phyloP scores from a whole-genome alignment of 2,797 vertebrate species.

The Buphagus erythrorhynchus region DNA sequence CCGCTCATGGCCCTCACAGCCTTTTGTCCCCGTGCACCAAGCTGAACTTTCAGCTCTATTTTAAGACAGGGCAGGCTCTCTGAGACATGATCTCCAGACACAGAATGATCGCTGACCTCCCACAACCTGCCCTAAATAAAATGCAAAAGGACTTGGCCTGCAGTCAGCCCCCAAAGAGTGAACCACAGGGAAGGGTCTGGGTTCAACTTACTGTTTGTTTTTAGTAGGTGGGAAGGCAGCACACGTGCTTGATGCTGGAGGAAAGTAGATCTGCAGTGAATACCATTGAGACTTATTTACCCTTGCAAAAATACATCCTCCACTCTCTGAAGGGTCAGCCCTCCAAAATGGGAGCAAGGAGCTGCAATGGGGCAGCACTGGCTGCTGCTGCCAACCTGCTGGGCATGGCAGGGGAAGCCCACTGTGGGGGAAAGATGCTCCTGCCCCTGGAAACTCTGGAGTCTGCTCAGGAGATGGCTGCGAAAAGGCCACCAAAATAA shows the following conservation, averaged over 20 bases:
- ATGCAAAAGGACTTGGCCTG: neutral
- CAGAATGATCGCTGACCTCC: neutral
- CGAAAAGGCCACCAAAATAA: neutral
- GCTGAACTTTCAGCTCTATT: constrained; percentile 42
- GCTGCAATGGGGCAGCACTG: neutral
- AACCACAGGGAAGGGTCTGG: neutral
- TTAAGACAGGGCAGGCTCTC: neutral
- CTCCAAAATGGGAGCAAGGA: neutral
- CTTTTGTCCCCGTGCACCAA: neutral
- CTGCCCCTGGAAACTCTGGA: neutral
- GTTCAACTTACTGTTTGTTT: neutral
- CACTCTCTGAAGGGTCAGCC: neutral
- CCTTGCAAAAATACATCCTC: neutral
- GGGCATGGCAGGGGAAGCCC: rapidly evolving
- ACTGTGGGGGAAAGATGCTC: rapidly evolving
- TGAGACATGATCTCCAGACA: neutral
- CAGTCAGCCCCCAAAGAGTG: neutral
- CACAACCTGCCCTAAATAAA: neutral
- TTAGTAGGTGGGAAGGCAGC: neutral
- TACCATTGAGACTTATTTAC: neutral
- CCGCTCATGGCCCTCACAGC: neutral
- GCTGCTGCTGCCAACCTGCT: neutral
- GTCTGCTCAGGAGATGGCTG: neutral
- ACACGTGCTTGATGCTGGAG: neutral
- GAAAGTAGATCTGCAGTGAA: neutral